Conservation (phyloP, 1,140 invertebrate genomes). For the Saccostrea glomerata region DNA sequence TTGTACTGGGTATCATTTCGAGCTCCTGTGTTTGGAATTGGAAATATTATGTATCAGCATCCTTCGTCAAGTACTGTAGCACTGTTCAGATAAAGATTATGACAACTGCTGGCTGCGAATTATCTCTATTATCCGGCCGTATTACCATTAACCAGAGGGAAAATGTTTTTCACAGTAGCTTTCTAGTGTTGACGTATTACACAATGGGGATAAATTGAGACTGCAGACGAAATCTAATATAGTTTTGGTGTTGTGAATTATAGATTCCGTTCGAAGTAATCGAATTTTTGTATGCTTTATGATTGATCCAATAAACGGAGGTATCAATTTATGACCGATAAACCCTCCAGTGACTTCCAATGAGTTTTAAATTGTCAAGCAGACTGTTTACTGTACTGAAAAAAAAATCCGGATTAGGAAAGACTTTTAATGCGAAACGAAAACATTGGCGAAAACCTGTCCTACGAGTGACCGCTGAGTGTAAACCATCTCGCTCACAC, state of each 20-base stretch:
- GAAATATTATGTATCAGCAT: not conserved
- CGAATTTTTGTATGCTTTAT: not conserved
- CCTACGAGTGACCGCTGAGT: conserved; percentile 2
- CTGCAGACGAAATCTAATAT: not conserved
- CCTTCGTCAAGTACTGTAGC: not conserved
- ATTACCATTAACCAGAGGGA: not conserved
- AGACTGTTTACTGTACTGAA: not conserved
- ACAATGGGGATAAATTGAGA: not conserved
- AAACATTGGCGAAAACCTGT: conserved; percentile 22
- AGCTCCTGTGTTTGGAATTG: not conserved
- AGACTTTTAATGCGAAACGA: conserved; percentile 11
- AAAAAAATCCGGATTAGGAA: not conserved
- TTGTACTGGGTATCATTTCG: not conserved
- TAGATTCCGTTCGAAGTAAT: not conserved
- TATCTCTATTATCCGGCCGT: not conserved
- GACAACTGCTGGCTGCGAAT: not conserved
- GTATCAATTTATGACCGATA: not conserved
- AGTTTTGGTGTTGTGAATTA: not conserved
- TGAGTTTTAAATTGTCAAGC: not conserved
- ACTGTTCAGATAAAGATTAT: not conserved
- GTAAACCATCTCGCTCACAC: not conserved
- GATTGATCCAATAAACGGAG: not conserved
- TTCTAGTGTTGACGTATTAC: not conserved
- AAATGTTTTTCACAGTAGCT: conserved; percentile 24
- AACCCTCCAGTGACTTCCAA: not conserved